Evolutionary conservation across 1,140 invertebrate species (phyloP).

Genomic region (Drosophila orena): DNA sequence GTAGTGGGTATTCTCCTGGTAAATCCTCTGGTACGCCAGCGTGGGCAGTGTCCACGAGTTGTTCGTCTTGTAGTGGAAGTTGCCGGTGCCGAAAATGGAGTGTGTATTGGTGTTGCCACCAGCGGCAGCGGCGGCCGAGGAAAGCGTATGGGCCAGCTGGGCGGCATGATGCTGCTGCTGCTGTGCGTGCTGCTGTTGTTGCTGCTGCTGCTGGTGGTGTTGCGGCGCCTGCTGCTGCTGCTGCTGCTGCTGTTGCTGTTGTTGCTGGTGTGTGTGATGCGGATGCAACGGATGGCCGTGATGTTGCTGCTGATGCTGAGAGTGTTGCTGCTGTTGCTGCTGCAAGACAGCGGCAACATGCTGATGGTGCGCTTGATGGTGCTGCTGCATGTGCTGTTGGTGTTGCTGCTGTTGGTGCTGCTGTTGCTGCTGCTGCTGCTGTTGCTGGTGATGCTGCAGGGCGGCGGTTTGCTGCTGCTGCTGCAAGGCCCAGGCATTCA

Average conservation of each 20-base stretch:
- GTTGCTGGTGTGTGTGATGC: conserved; percentile 58
- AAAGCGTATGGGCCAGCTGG: conserved; percentile 66
- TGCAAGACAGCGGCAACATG: conserved; percentile 62
- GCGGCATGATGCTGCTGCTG: conserved; percentile 75
- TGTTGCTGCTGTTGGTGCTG: conserved; percentile 59
- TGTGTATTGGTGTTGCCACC: conserved; percentile 66
- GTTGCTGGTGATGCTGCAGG: conserved; percentile 57
- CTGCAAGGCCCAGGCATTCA: conserved; percentile 63
- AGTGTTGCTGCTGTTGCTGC: conserved; percentile 60
- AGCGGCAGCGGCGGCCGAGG: conserved; percentile 57
- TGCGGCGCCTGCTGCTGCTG: conserved; percentile 55
- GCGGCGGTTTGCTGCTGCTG: conserved; percentile 60
- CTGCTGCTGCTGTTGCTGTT: conserved; percentile 63
- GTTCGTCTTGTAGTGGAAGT: conserved; percentile 83
- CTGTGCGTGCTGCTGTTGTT: conserved; percentile 51
- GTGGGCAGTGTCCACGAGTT: conserved; percentile 82
- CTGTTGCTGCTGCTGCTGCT: conserved; percentile 52
- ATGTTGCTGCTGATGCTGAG: conserved; percentile 59
- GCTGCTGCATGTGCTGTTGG: conserved; percentile 71
- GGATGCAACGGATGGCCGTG: conserved; percentile 52
- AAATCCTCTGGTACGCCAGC: conserved; percentile 72
- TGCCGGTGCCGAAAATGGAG: conserved; percentile 81
- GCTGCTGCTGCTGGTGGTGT: conserved; percentile 41
- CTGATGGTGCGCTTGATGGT: conserved; percentile 77
- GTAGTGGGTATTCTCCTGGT: conserved; percentile 75